Evolutionary conservation across 2,888 invertebrate genomes (phyloP), one percentile per base, ranked within the genome.

Genomic region (Ellobium chinense): DNA sequence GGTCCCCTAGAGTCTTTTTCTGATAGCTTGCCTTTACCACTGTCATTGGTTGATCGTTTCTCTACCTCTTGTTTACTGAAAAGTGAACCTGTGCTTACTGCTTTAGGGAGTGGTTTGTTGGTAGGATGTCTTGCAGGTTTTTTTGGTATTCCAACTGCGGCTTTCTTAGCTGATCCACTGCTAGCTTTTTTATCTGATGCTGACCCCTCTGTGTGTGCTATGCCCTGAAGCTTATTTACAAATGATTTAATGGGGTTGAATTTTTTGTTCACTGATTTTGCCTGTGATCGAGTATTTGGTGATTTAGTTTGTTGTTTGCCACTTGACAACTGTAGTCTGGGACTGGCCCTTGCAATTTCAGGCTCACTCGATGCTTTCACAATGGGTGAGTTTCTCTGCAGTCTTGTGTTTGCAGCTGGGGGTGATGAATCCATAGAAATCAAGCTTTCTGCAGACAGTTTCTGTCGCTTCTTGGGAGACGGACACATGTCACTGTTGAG

Each of bases 401-500:
- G 39, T 18, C 60, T 56, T 36, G 77, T 39, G n/a, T 68, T 77
- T 21, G 58, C 39, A 27, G 66, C 34, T 31, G 76, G 66, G 1
- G 77, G 58, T 27, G 60, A 34, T 1, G 75, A 56, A 0, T 46
- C 24, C 24, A 5, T 31, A 12, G 54, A 18, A 66, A 0, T 31
- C 7, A 29, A 39, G 24, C 12, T 29, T 5, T 56, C 68, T 37
- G 37, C 18, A 27, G 76, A 77, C 14, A 34, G 27, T 27, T 68
- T 68, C n/a, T 34, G 69, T 21, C 46, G 60, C 39, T 70, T 78
- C 12, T 12, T 27, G 2, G 78, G 70, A n/a, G 78, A 78, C 3
- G 69, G 78, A 37, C 78, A 62, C 18, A 62, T 12, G 21, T 29
- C 36, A 34, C 78, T 78, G 69, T 12, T 54, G 65, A 68, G 9